A percentile compares a stretch with the other conserved stretches of the same genome.
phyloP scores from a whole-genome alignment of 2,888 invertebrate genomes.

The Cosmorhoe ocellata region DNA sequence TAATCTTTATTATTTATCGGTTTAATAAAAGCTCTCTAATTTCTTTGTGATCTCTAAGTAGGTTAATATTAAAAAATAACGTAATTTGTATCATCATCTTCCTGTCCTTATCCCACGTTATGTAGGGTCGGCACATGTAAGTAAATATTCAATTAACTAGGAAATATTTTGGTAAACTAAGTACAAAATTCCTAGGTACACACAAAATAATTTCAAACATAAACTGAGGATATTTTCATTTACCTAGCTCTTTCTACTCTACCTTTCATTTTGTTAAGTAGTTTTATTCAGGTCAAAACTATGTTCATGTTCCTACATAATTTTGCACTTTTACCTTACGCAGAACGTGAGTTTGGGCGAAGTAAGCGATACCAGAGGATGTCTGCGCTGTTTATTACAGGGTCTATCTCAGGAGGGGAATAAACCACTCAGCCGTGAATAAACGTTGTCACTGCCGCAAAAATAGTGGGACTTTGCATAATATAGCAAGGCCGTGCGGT shows the following conservation, averaged over 20 bases:
- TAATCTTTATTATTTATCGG: too few relatives aligned
- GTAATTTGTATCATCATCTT: too few relatives aligned
- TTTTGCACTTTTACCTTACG: conserved; percentile 29
- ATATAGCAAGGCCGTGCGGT: conserved; percentile 16
- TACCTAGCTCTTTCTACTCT: neutral
- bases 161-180: too few relatives aligned
- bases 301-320: conserved; percentile 26
- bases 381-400: conserved; percentile 29
- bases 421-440: conserved; percentile 34
- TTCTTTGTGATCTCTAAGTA: too few relatives aligned
- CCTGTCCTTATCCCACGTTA: too few relatives aligned
- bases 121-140: too few relatives aligned
- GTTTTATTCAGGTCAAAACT: conserved; percentile 19
- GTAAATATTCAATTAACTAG: too few relatives aligned
- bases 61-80: too few relatives aligned
- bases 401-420: conserved; percentile 31
- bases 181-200: neutral
- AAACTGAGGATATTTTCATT: conserved; percentile 7
- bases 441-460: conserved; percentile 28
- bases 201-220: neutral
- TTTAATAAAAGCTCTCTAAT: too few relatives aligned
- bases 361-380: conserved; percentile 33
- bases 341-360: conserved; percentile 25
- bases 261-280: conserved; percentile 1
- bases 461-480: conserved; percentile 37